Evolutionary conservation across 2,797 vertebrate genomes (phyloP), one percentile per base, ranked within the genome.

Genomic region (Carduelis carduelis): DNA sequence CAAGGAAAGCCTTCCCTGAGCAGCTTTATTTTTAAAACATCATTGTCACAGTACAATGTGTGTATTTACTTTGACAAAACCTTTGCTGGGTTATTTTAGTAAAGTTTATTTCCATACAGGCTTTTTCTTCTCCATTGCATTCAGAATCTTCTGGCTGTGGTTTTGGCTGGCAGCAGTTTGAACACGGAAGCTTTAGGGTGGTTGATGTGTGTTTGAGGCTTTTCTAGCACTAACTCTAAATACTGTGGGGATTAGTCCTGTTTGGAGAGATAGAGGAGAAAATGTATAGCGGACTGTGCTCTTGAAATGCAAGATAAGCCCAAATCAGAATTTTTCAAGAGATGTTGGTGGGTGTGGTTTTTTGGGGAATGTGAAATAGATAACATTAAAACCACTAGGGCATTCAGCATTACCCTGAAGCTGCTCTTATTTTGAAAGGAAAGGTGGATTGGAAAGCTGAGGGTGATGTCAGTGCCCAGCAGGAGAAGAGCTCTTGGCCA

Each of bases 41-140:
- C 65, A 13, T 90, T 87, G 76, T 91, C 65, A 68, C 61, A 69
- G 37, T 71, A 83, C 69, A 83, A 86, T 13, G 24, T 59, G 47
- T 88, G 61, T 50, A 66, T 93, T 91, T 88, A 34, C 50, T 91
- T 80, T 53, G 71, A 94, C 71, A 83, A 87, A 94, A 93, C 41
- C 57, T 95, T 72, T 91, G 27, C 78, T 59, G 65, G 20, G 46
- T 87, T 96, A 85, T 92, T 94, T 90, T 78, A 77, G 90, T 87
- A 2, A 78, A 14, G 50, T 61, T 89, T 61, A 41, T 93, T 95
- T 92, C 89, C 39, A 49, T 78, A 16, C 32, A 56, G 39, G 21
- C 26, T 82, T 93, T 94, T 95, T 57, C 60, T 91, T 80, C 59
- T 37, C 35, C 2, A 4, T 86, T 83, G 44, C n/a, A 14, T 79